A percentile compares a stretch with the other conserved stretches of the same genome.
Conservation (phyloP, 64 coral and sea anemone genomes). For the Montipora sp. region DNA sequence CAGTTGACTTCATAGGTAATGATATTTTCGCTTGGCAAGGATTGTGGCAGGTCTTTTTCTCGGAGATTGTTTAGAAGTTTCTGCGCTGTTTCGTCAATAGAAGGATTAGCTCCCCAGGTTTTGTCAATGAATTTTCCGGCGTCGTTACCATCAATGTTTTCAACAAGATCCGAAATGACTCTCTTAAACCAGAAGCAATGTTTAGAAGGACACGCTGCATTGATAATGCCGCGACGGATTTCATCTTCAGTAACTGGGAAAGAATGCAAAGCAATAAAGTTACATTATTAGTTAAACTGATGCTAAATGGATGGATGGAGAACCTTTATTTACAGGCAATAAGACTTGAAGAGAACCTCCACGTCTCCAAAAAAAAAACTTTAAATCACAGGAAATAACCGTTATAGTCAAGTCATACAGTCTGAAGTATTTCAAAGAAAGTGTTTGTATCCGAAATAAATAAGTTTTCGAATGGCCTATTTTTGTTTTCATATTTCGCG, state of each 20-base stretch:
- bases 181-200: slow-evolving; percentile 97
- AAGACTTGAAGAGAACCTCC: no score
- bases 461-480: no score
- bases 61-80: slow-evolving; percentile 60
- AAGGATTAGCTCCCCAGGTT: slow-evolving; percentile 30
- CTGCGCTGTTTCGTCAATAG: slow-evolving; percentile 82
- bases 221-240: slow-evolving; percentile 85
- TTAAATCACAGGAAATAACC: no score
- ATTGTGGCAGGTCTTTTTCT: slow-evolving; percentile 60
- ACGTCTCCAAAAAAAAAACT: no score
- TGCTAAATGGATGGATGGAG: no score
- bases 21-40: slow-evolving; percentile 65
- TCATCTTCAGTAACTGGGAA: slow-evolving; percentile 93
- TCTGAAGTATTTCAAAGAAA: no score
- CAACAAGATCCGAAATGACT: slow-evolving; percentile 70
- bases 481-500: no score
- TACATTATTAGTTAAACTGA: neutral
- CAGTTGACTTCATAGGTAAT: slow-evolving; percentile 78
- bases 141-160: slow-evolving; percentile 46
- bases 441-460: no score
- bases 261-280: neutral
- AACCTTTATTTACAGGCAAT: no score
- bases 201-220: slow-evolving; percentile 59
- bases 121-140: slow-evolving; percentile 90
- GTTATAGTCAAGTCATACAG: no score